Evolutionary conservation across 2,888 invertebrate genomes (phyloP), one percentile per base, ranked within the genome.

Genomic region (Lumbricus terrestris): DNA sequence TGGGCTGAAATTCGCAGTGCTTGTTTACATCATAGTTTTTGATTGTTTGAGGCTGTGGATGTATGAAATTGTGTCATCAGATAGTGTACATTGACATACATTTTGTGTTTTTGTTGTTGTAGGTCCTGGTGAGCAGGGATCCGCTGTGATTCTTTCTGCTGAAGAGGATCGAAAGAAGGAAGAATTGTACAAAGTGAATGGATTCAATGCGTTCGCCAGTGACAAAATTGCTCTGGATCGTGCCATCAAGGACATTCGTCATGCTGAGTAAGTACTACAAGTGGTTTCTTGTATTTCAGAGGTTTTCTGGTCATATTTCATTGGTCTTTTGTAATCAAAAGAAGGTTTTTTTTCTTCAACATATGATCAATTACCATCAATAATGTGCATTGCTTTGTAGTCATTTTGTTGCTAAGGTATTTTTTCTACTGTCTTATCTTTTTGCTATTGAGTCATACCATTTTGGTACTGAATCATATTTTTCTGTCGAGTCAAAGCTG

Each of bases 201-300:
- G 99, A 0, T 99, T 98, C 94, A 98, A 98, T 95, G 99, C 97
- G 0, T 96, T 97, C 0, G 96, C 97, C 29, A 98, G 98, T 94
- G 99, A 99, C 95, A 96, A 96, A 93, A 98, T 99, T 92, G 96
- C 98, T 0, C 93, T 99, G n/a, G 97, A 98, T 95, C 96, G 99
- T 89, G 97, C 98, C 0, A 92, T 96, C 82, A 95, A 95, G 91
- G 96, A 96, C 93, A 96, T 96, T 89, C 93, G 96, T 69, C 96
- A 96, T 93, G 93, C 95, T 54, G 95, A 95, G 95, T 95, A 93
- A 93, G 94, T 93, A 29, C n/a, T 93, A 29, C n/a, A 40, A 23
- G 0, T 82, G 47, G 3, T 47, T 20, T 23, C 23, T 23, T 47
- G 20, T 47, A 6, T 47, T 47, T 47, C 23, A 23, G 42, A 20